Conservation (phyloP, 1,140 invertebrate species). For the Polyergus mexicanus region DNA sequence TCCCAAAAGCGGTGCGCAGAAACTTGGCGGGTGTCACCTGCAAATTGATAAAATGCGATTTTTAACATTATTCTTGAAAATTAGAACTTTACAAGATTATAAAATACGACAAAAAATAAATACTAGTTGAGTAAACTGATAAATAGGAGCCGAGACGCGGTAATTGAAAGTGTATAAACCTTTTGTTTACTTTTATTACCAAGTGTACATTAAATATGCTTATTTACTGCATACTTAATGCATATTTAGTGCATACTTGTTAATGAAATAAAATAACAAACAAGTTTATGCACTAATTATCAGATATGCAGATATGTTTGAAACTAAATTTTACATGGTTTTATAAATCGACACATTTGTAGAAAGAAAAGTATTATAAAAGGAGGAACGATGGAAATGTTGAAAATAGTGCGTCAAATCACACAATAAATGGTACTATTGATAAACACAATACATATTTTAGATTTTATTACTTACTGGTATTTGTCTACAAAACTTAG, state of each 20-base stretch:
- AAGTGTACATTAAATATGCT: too few relatives aligned
- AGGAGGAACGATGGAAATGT: neutral
- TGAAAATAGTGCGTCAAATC: neutral
- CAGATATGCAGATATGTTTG: too few relatives aligned
- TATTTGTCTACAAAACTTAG: slow-evolving; percentile 95
- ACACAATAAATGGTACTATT: neutral
- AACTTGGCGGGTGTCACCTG: slow-evolving; percentile 94
- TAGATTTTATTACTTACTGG: slow-evolving; percentile 87
- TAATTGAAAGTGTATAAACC: too few relatives aligned
- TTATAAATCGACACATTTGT: neutral
- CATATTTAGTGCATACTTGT: too few relatives aligned
- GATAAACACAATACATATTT: neutral
- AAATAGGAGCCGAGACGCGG: too few relatives aligned
- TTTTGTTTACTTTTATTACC: too few relatives aligned
- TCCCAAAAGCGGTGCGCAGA: slow-evolving; percentile 95
- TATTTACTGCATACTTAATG: too few relatives aligned
- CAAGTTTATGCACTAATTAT: too few relatives aligned
- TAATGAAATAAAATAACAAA: too few relatives aligned
- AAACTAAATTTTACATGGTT: neutral
- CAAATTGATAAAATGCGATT: slow-evolving; percentile 58
- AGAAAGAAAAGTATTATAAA: neutral
- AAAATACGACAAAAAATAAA: neutral
- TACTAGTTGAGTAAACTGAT: too few relatives aligned
- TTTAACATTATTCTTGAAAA: neutral
- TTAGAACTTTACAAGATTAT: slow-evolving; percentile 14